These are phyloP conservation scores for Drosophila kambysellisi DNA, from an alignment of 2,888 invertebrate genomes.

Conservation along the genomic window DNA sequence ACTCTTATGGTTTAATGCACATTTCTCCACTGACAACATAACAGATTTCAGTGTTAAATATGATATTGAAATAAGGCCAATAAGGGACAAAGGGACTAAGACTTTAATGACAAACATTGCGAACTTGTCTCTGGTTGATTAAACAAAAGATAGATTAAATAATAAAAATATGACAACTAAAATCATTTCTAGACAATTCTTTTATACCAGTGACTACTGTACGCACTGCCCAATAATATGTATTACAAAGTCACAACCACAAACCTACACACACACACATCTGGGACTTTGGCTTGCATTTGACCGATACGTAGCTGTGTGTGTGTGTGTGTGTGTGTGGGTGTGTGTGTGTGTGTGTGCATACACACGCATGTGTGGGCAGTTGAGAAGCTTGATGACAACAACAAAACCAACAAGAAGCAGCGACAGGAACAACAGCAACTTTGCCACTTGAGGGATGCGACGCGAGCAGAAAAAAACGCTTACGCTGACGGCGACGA, in stretches of 20 bases:
- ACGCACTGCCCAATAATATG: conserved; percentile 64
- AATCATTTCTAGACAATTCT: not conserved
- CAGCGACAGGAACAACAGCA: conserved; percentile 17
- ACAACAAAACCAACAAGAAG: conserved; percentile 16
- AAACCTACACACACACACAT: conserved; percentile 52
- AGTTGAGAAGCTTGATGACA: conserved; percentile 38
- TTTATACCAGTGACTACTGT: not conserved
- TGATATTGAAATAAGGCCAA: not conserved
- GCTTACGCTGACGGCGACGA: not conserved
- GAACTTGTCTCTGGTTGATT: not conserved
- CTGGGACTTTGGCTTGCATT: conserved; percentile 61
- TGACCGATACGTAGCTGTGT: not conserved
- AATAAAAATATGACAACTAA: not conserved
- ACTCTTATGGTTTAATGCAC: not conserved
- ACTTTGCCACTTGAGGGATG: conserved; percentile 43
- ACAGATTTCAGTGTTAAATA: not conserved
- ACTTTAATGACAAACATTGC: too few species aligned
- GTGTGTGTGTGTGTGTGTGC: conserved; percentile 2
- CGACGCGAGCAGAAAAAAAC: conserved; percentile 19
- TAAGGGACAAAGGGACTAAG: too few species aligned
- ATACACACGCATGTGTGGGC: conserved; percentile 17
- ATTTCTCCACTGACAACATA: not conserved
- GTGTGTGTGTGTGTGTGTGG: conserved; percentile 6
- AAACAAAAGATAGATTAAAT: not conserved
- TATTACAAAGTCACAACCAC: conserved; percentile 52